Base-by-base conservation (phyloP, 2,888 invertebrate genomes). In the Rhagophthalmus giganteus region DNA sequence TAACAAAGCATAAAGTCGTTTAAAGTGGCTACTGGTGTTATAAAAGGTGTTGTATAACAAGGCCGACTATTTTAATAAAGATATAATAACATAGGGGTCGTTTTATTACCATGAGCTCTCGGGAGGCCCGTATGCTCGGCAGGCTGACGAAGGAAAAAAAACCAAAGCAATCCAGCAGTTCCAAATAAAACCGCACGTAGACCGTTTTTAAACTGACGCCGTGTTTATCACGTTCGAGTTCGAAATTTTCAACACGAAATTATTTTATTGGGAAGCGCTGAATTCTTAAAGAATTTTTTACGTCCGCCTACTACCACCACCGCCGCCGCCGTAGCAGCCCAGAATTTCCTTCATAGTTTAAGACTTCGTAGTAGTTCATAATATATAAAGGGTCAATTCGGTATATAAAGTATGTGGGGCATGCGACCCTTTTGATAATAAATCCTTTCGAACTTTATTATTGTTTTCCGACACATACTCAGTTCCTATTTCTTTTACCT, bases 391-490 rank as follows among this genome's bases (percentile, higher is more conserved):
- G 53, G 42, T 54, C 53, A 54, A 39, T 44, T 47, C 39, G 37
- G 30, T 48, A 39, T 42, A 53, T 53, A 39, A 54, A 44, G 53
- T 44, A 54, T 48, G 53, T 48, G 33, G 30, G 44, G 39, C 48
- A 54, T 54, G 47, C 44, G 48, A 48, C 48, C 48, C 48, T 54
- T 41, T 44, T 48, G 28, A 33, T 54, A 48, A 54, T 54, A 54
- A 42, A 48, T 47, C 48, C 30, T 38, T 38, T 47, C 38, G 9
- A 38, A 39, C 48, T 47, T 54, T 44, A 54, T 46, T 41, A 47
- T 48, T 53, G 42, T 54, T 54, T 53, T 47, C 42, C 24, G 31
- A 26, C 42, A 24, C 50, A 34, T 27, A 27, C 15, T 41, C 32
- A 9, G 7, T 14, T 12, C 27, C n/a, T 30, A 20, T 20, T 31